Conservation (phyloP, 2,797 vertebrate species). For the Chrysocyon brachyurus region DNA sequence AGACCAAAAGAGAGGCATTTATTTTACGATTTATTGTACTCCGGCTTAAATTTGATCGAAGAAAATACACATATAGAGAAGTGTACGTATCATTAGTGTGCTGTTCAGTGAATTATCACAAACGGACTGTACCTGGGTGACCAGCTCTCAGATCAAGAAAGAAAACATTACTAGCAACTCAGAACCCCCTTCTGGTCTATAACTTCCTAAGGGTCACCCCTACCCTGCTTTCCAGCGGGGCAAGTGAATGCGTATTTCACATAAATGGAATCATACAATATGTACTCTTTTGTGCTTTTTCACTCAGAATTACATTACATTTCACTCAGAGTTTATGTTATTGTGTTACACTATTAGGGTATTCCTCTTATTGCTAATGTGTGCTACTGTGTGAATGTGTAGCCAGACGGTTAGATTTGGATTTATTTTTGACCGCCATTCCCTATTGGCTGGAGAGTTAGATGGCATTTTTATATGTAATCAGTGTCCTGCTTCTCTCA, state of each 20-base stretch:
- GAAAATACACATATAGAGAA: neutral
- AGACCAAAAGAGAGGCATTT: constrained; percentile 5
- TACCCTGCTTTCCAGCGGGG: neutral
- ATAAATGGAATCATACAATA: neutral
- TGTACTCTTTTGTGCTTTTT: neutral
- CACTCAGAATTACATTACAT: neutral
- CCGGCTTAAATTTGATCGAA: neutral
- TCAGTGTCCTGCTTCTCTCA: neutral
- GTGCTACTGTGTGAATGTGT: neutral
- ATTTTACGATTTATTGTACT: constrained; percentile 31
- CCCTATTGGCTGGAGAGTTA: neutral
- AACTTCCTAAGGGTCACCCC: neutral
- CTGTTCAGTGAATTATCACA: neutral
- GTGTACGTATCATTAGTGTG: neutral
- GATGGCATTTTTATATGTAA: neutral
- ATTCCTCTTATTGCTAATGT: neutral
- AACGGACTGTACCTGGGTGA: neutral
- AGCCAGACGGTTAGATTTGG: neutral
- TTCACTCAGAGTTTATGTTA: neutral
- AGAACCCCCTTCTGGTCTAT: neutral
- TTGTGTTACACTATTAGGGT: neutral
- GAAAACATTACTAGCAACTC: neutral
- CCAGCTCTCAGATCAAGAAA: neutral
- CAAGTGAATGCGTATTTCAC: neutral
- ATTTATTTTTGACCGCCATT: neutral